Conservation (phyloP, 1,140 invertebrate genomes). For the Helicoverpa zea region DNA sequence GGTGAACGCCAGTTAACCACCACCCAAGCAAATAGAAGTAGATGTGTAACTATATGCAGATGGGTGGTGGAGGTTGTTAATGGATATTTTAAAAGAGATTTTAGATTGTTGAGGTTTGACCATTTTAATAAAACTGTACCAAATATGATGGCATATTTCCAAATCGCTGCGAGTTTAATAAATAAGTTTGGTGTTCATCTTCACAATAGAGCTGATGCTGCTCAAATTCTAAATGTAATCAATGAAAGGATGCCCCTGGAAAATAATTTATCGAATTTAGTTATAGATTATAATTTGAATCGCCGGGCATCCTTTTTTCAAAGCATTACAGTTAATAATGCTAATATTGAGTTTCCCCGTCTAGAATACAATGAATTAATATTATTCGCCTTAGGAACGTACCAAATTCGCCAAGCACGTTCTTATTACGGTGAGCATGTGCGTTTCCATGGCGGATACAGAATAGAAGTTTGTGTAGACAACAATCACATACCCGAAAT, state of each 20-base stretch:
- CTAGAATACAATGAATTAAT: constrained; percentile 13
- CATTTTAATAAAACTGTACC: neutral
- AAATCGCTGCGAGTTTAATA: neutral
- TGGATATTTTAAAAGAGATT: constrained; percentile 5
- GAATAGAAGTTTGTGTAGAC: constrained; percentile 18
- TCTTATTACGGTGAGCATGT: constrained; percentile 31
- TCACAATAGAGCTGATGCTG: neutral
- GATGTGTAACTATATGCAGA: neutral
- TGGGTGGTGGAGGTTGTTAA: neutral
- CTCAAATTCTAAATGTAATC: too few relatives aligned
- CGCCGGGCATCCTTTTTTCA: neutral
- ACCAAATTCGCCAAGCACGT: constrained; percentile 25
- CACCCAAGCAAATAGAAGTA: neutral
- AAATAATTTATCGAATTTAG: too few relatives aligned
- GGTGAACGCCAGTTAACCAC: neutral
- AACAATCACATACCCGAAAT: neutral
- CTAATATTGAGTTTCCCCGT: constrained; percentile 8
- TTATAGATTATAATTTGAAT: neutral
- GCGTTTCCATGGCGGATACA: constrained; percentile 29
- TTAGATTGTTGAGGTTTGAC: neutral
- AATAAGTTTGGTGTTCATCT: neutral
- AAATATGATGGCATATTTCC: neutral
- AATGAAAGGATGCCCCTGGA: too few relatives aligned
- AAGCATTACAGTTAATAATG: neutral
- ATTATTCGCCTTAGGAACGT: constrained; percentile 30